Percentiles rank a stretch among this genome's conserved stretches.
Evolutionary conservation across 2,113 vertebrate genomes (phyloP).

Genomic region (Puffinus mauretanicus): DNA sequence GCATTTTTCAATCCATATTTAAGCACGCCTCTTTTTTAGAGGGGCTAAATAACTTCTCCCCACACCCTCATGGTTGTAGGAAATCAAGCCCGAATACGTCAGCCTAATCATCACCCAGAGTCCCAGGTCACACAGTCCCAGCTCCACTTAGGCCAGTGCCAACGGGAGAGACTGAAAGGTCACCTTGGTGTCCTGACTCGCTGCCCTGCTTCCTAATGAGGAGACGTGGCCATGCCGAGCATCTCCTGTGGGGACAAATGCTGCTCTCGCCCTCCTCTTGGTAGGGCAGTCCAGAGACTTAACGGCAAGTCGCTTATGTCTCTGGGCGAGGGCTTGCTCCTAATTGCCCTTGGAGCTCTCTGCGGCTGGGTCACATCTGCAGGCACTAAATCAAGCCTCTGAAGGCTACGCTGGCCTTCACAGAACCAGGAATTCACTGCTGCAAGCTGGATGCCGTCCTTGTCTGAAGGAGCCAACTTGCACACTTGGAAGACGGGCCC

Average conservation of each 20-base stretch:
- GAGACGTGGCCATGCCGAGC: rapidly evolving
- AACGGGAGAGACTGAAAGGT: neutral
- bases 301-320: rapidly evolving
- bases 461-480: neutral
- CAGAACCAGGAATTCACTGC: neutral
- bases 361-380: neutral
- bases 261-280: neutral
- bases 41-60: neutral
- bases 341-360: neutral
- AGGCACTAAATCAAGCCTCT: neutral
- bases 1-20: neutral
- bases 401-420: neutral
- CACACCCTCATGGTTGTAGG: neutral
- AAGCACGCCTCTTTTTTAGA: neutral
- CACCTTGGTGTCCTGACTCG: neutral
- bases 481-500: neutral
- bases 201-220: neutral
- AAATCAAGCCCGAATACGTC: neutral
- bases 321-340: neutral
- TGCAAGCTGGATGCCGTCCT: neutral
- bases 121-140: neutral
- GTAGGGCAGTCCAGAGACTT: neutral
- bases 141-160: neutral
- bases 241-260: neutral
- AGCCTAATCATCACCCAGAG: neutral